phyloP scores from a whole-genome alignment of 1,140 invertebrate species.

The Penaeus chinensis region DNA sequence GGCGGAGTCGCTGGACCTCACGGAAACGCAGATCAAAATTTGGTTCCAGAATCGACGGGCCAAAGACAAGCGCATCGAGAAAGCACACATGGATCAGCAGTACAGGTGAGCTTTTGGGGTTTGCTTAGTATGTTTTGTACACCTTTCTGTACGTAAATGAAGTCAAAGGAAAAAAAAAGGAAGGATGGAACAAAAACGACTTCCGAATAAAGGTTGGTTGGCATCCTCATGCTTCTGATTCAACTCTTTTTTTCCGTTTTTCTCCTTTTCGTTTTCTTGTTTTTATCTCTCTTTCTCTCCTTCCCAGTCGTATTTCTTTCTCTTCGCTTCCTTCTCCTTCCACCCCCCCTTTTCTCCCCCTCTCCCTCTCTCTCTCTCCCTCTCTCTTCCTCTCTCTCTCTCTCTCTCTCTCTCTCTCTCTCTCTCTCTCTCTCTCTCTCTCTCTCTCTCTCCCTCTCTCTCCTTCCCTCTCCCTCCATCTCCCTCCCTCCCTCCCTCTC shows the following conservation, averaged over 20 bases:
- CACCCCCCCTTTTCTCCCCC: not conserved
- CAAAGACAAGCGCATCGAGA: constrained; percentile 96
- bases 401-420: constrained; percentile 1
- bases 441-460: not conserved
- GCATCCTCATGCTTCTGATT: no score
- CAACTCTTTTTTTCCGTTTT: not conserved
- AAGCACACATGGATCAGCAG: constrained; percentile 93
- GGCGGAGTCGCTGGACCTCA: constrained; percentile 82
- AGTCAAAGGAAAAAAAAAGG: no score
- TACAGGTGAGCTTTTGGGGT: constrained; percentile 77
- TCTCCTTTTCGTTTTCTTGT: not conserved
- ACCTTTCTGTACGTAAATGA: no score
- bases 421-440: not conserved
- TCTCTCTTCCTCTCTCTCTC: not conserved
- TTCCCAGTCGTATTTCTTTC: not conserved
- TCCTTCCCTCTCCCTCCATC: not conserved
- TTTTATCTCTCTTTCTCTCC: not conserved
- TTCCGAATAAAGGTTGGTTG: no score
- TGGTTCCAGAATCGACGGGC: constrained; percentile 97
- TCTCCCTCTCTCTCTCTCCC: not conserved
- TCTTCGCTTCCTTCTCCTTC: not conserved
- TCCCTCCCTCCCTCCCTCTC: not conserved
- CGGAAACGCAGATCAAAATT: constrained; percentile 93
- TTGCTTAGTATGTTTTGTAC: not conserved
- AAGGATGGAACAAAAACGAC: no score